Base-by-base conservation (phyloP, 1,140 invertebrate species). In the Drosophila asahinai region DNA sequence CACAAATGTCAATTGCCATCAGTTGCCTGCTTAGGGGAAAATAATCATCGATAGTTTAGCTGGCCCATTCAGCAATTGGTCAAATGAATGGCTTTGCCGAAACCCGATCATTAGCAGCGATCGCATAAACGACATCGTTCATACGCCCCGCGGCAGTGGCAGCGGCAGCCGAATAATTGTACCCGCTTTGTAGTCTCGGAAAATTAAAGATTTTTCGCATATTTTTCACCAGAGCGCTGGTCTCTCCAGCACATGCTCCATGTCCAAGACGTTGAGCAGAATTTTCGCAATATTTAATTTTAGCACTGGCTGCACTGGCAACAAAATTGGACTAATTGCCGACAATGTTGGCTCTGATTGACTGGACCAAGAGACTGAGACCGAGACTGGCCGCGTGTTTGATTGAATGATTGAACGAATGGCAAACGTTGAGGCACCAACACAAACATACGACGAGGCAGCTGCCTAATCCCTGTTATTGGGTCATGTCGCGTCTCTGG, bases 211-310 rank as follows among this genome's bases (percentile, higher is more conserved):
- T 89, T 89, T 87, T 90, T 90, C 86, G 81, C 80, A 89, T 89
- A 90, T 90, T 89, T 87, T 71, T 70, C 55, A 43, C 22, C 40
- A 36, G 22, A 33, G 15, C 51, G 9, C 54, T 58, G 54, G 54
- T 3, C 19, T 57, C 61, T 12, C 54, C 72, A 82, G 80, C 86
- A 86, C 75, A 82, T 86, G 86, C 77, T 81, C 60, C 67, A 68
- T 80, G 72, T 84, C 71, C 77, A 51, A 74, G 67, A 68, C 57
- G 79, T 75, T 76, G 75, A 87, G 81, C 64, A 89, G 86, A 89
- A 90, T 91, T 91, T 91, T 91, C 86, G 86, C 86, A 90, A 90
- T 70, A 91, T 82, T 86, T 90, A 90, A 90, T 90, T 91, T 90
- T 86, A 86, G 86, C 77, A 43, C 60, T 45, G 75, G 65, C 70